phyloP scores from a whole-genome alignment of 2,113 vertebrate species.

The Scartelaos histophorus region DNA sequence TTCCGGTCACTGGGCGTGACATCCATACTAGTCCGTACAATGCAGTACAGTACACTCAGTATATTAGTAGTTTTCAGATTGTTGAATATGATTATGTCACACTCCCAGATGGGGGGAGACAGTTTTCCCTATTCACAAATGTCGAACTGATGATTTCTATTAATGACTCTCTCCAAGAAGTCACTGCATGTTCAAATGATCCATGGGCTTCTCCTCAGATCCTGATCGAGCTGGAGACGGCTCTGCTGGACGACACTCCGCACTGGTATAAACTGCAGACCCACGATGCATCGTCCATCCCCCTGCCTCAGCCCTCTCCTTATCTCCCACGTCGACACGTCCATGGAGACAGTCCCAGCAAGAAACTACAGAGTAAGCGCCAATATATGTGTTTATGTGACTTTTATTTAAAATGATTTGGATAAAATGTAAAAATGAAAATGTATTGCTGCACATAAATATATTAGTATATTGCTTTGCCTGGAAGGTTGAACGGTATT shows the following conservation, averaged over 20 bases:
- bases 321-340: slow-evolving; percentile 93
- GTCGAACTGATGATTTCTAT: too few species aligned
- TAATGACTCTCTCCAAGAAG: too few species aligned
- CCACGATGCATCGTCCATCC: slow-evolving; percentile 94
- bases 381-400: slow-evolving; percentile 18
- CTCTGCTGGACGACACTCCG: slow-evolving; percentile 92
- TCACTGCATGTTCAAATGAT: background rate
- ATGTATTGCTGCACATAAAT: background rate
- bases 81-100: too few species aligned
- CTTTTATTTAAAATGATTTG: background rate
- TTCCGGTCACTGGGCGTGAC: too few species aligned
- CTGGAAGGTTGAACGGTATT: background rate
- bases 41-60: too few species aligned
- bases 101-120: too few species aligned
- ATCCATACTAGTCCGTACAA: too few species aligned
- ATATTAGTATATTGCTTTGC: background rate
- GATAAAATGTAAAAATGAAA: background rate
- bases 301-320: slow-evolving; percentile 96
- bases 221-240: slow-evolving; percentile 95
- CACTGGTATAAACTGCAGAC: slow-evolving; percentile 99
- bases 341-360: slow-evolving; percentile 91
- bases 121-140: too few species aligned
- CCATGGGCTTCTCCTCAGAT: slow-evolving; percentile 75
- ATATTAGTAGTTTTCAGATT: too few species aligned
- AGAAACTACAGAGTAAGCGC: slow-evolving; percentile 75